phyloP scores from a whole-genome alignment of 2,888 invertebrate species.

The Pseudanteris insignis region DNA sequence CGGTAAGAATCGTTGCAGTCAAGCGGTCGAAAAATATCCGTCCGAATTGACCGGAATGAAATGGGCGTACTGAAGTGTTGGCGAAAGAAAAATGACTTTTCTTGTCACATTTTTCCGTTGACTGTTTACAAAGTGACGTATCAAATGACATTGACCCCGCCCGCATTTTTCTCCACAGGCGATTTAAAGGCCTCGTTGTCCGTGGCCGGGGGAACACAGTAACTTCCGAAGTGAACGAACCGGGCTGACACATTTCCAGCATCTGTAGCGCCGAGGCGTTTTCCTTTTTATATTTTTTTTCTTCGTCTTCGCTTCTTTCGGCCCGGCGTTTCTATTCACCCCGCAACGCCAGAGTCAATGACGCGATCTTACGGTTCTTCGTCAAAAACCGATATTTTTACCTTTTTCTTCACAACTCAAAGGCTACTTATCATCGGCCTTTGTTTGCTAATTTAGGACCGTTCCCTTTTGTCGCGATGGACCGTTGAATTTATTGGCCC shows the following conservation, averaged over 20 bases:
- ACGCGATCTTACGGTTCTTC: constrained; percentile 38
- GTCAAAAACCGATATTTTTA: constrained; percentile 35
- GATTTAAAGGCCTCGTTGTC: constrained; percentile 20
- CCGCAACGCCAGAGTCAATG: constrained; percentile 22
- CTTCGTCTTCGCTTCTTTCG: constrained; percentile 2
- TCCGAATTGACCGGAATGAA: no score
- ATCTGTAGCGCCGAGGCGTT: constrained; percentile 25
- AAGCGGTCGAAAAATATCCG: no score
- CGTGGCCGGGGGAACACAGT: no score
- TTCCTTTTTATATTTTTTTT: no score
- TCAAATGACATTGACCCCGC: constrained; percentile 20
- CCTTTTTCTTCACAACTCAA: constrained; percentile 11
- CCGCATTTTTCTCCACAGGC: no score
- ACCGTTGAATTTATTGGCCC: constrained; percentile 15
- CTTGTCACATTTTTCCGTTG: no score
- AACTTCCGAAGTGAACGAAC: no score
- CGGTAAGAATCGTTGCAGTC: no score
- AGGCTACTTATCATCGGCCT: constrained; percentile 33
- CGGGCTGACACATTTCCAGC: constrained; percentile 23
- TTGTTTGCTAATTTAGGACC: constrained; percentile 40
- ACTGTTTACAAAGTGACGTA: constrained; percentile 7
- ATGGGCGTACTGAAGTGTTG: no score
- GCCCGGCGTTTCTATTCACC: constrained; percentile 19
- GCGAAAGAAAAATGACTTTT: constrained; percentile 12
- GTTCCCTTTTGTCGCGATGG: constrained; percentile 29